A percentile compares a stretch with the other conserved stretches of the same genome.
These are phyloP conservation scores for Germaria angustata DNA, from an alignment of 2,888 invertebrate genomes.

Conservation along the genomic window DNA sequence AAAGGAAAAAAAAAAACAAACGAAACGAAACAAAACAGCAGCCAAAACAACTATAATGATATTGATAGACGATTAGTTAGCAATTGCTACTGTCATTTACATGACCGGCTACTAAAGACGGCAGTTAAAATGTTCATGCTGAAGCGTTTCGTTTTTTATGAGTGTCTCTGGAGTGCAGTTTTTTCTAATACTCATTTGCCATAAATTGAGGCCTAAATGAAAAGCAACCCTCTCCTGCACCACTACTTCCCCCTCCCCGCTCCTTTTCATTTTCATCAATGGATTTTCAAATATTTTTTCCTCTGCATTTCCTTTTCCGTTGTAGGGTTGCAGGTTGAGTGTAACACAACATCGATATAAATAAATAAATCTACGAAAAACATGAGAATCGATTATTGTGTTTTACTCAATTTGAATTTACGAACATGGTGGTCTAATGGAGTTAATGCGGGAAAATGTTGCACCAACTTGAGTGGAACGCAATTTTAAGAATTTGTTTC, in stretches of 20 bases:
- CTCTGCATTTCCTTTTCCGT: constrained; percentile 46
- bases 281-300: constrained; percentile 9
- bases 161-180: constrained; percentile 77
- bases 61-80: constrained; percentile 67
- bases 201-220: constrained; percentile 78
- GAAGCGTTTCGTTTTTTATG: constrained; percentile 18
- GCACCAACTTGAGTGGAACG: constrained; percentile 5
- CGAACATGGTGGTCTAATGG: constrained; percentile 28
- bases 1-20: not conserved
- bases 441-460: constrained; percentile 4
- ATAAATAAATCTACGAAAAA: constrained; percentile 19
- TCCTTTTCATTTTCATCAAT: not conserved
- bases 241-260: no score
- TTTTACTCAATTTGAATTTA: constrained; percentile 62
- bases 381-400: constrained; percentile 55
- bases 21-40: not conserved
- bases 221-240: constrained; percentile 53
- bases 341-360: constrained; percentile 34
- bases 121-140: not conserved
- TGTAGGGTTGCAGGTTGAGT: constrained; percentile 35
- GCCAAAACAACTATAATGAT: constrained; percentile 36
- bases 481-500: constrained; percentile 38
- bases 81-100: constrained; percentile 58
- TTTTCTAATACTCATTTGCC: constrained; percentile 70
- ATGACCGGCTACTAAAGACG: constrained; percentile 20